Evolutionary conservation across 2,113 vertebrate genomes (phyloP), one percentile per base, ranked within the genome.

Genomic region (Carollia perspicillata): DNA sequence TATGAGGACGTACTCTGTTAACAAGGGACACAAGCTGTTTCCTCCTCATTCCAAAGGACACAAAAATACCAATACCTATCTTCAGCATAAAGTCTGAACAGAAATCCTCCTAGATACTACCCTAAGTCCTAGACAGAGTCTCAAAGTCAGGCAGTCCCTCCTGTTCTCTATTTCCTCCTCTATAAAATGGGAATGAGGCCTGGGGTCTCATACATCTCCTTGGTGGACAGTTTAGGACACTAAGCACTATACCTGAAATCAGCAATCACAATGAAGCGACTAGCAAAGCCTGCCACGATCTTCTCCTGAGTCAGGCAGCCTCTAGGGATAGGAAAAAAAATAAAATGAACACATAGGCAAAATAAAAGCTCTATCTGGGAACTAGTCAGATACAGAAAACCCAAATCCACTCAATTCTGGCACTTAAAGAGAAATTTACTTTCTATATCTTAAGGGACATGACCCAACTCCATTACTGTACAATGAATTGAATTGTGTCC

Each of bases 301-400:
- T 99, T 99, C 98, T 99, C 99, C 98, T 99, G 99, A 0, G 99
- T 99, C 98, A 99, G 97, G 95, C 99, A 99, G 97, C 99, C 99
- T 58, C 99, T 99, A 98, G 23, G 22, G 80, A 35, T 16, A 7
- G 47, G 40, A 47, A 6, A 22, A 8, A 55, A 55, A 55, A 92
- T 8, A 33, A 80, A 65, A 95, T 66, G 3, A 44, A 84, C 30
- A 89, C 7, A 80, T 49, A 0, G 55, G 3, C 58, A 30, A 75
- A 22, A 49, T 11, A 78, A 60, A 94, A 81, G 51, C 47, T n/a
- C 26, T 35, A 81, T n/a, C 4, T 40, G 40, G 42, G 33, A 63
- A 84, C 42, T 18, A 74, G 3, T 79, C 69, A 93, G 40, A 89
- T n/a, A 51, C 0, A 42, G 20, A 51, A 94, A 79, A 22, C 30